Conservation (phyloP, 2,113 vertebrate genomes). For the Ahaetulla prasina region DNA sequence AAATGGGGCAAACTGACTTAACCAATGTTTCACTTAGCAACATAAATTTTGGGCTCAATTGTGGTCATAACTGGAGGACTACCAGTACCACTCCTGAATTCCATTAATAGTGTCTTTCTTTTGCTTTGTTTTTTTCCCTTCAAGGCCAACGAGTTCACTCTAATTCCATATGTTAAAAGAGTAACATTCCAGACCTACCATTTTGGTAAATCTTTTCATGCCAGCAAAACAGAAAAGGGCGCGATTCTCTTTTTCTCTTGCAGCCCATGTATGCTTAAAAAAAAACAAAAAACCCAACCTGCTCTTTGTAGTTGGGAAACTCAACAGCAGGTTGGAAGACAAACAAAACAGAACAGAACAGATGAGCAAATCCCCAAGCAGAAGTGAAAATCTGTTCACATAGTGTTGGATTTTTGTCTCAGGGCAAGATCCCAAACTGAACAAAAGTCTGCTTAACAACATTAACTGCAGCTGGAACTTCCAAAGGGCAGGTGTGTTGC, state of each 20-base stretch:
- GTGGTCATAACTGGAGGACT: background rate
- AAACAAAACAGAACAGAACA: background rate
- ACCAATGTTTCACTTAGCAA: background rate
- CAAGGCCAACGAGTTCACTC: background rate
- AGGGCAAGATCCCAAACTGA: background rate
- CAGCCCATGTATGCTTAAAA: background rate
- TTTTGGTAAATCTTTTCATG: background rate
- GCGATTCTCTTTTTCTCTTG: background rate
- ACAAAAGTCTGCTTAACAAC: background rate
- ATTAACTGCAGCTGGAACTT: background rate
- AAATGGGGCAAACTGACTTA: background rate
- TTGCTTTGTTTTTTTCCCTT: background rate
- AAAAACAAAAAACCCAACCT: background rate
- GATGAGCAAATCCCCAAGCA: background rate
- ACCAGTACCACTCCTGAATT: conserved; percentile 23
- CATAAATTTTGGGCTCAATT: background rate
- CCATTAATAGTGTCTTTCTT: conserved; percentile 11
- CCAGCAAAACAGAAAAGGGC: background rate
- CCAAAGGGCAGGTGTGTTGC: background rate
- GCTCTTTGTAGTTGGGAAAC: background rate
- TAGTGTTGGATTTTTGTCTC: background rate
- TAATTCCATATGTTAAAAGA: conserved; percentile 17
- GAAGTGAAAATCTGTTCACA: background rate
- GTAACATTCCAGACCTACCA: conserved; percentile 18
- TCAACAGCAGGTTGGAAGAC: background rate